Conservation (phyloP, 2,888 invertebrate genomes). For the Sphecodes monilicornis region DNA sequence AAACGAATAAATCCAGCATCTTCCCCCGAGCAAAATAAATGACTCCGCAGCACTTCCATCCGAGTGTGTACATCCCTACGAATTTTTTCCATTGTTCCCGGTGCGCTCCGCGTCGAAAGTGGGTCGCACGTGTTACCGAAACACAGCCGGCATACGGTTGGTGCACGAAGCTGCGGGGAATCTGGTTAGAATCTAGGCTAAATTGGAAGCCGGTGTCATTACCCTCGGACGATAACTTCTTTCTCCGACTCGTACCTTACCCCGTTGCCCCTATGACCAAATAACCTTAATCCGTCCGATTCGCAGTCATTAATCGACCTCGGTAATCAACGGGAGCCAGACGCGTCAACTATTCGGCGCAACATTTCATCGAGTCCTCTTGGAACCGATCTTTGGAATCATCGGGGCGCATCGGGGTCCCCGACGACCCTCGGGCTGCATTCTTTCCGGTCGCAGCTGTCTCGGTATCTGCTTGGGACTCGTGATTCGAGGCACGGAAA, state of each 20-base stretch:
- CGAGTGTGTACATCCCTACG: background rate
- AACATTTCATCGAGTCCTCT: constrained; percentile 37
- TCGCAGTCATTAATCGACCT: constrained; percentile 48
- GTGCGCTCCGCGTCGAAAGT: background rate
- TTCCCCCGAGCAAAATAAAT: background rate
- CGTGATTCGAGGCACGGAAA: constrained; percentile 60
- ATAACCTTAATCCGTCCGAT: constrained; percentile 36
- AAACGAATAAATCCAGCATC: background rate
- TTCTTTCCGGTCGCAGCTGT: constrained; percentile 22
- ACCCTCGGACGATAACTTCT: constrained; percentile 6
- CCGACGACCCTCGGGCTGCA: background rate
- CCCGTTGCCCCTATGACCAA: constrained; percentile 15
- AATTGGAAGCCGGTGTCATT: background rate
- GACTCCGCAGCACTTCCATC: background rate
- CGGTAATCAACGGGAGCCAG: background rate
- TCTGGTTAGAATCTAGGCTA: background rate
- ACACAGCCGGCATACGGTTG: background rate
- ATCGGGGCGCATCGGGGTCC: constrained; percentile 14
- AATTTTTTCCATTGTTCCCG: constrained; percentile 5
- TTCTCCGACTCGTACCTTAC: background rate
- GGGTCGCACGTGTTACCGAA: constrained; percentile 3
- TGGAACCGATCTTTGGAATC: constrained; percentile 41
- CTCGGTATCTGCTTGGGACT: constrained; percentile 10
- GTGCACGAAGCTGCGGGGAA: background rate
- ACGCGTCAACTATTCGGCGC: background rate